Conservation (phyloP, 2,888 invertebrate species). For the Sabatieria punctata region DNA sequence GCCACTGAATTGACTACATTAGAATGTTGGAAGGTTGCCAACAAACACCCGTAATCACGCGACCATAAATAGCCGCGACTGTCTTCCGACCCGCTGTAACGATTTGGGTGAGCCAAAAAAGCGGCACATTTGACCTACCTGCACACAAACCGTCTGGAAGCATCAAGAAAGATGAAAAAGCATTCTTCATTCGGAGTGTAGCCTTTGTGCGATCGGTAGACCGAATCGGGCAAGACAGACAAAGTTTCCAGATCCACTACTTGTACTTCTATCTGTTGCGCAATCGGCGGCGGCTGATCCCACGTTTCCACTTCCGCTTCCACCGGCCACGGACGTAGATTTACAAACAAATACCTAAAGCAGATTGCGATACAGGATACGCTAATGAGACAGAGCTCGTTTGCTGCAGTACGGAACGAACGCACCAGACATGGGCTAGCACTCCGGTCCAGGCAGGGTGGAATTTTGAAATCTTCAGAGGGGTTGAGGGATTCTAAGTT, state of each 20-base stretch:
- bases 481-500: too few relatives aligned
- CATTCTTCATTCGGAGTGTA: slow-evolving; percentile 68
- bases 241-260: slow-evolving; percentile 61
- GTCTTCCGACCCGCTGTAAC: slow-evolving; percentile 60
- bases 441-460: too few relatives aligned
- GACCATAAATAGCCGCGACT: slow-evolving; percentile 68
- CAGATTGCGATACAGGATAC: too few relatives aligned
- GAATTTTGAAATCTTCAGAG: too few relatives aligned
- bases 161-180: slow-evolving; percentile 67
- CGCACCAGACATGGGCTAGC: too few relatives aligned
- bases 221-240: slow-evolving; percentile 33
- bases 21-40: slow-evolving; percentile 54
- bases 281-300: slow-evolving; percentile 64
- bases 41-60: slow-evolving; percentile 57
- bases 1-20: slow-evolving; percentile 71
- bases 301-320: slow-evolving; percentile 53
- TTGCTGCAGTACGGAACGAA: too few relatives aligned
- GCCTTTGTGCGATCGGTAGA: slow-evolving; percentile 57
- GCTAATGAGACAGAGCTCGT: too few relatives aligned
- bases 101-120: slow-evolving; percentile 8
- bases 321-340: slow-evolving; percentile 62
- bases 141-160: slow-evolving; percentile 60
- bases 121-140: slow-evolving; percentile 40
- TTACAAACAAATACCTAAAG: slow-evolving; percentile 60
- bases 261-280: slow-evolving; percentile 68